phyloP scores from a whole-genome alignment of 1,140 invertebrate species.

The Schlechtendalia chinensis region DNA sequence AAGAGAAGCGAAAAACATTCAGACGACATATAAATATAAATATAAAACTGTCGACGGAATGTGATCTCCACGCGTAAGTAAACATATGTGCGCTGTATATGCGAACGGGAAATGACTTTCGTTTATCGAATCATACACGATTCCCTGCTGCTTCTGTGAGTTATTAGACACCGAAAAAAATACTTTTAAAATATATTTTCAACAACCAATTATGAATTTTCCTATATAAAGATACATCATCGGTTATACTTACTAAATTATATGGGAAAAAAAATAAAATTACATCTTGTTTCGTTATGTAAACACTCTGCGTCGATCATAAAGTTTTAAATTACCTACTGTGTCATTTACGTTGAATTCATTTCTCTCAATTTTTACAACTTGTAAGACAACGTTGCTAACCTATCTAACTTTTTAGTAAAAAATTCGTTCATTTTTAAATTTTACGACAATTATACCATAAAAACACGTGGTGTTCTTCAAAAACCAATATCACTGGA shows the following conservation, averaged over 20 bases:
- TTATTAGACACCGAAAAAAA: background rate
- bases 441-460: too few species aligned
- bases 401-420: too few species aligned
- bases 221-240: background rate
- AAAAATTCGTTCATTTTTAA: too few species aligned
- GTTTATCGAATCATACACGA: background rate
- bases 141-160: background rate
- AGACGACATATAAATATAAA: background rate
- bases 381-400: too few species aligned
- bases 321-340: too few species aligned
- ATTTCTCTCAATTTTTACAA: too few species aligned
- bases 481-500: too few species aligned
- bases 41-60: background rate
- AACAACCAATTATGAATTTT: background rate
- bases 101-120: background rate
- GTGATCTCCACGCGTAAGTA: background rate
- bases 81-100: background rate
- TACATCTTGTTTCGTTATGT: too few species aligned
- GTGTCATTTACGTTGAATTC: too few species aligned
- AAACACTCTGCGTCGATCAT: too few species aligned
- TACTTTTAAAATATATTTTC: background rate
- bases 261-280: background rate
- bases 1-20: background rate
- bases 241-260: background rate
- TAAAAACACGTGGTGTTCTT: too few species aligned